Evolutionary conservation across 2,797 vertebrate genomes (phyloP), one percentile per base, ranked within the genome.

Genomic region (Eospalax fontanierii): DNA sequence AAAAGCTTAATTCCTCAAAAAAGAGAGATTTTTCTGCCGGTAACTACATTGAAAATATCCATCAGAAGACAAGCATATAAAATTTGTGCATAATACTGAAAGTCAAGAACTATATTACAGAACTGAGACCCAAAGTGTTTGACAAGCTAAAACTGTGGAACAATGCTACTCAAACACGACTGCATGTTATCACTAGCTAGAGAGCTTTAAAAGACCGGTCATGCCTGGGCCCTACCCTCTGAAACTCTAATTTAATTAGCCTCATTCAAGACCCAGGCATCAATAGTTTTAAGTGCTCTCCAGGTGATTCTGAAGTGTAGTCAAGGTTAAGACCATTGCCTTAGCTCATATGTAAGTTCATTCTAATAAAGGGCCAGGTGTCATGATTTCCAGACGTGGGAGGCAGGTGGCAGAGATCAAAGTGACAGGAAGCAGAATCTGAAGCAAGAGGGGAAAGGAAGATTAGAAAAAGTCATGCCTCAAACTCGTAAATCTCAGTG

Each of bases 201-300:
- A 63, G 68, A 93, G 38, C 21, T 85, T 95, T 93, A 83, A 85
- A 94, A 82, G 26, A 38, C 7, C n/a, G 82, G 22, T 26, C 21
- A 28, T 79, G 30, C 74, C 79, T 73, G 28, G 57, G 66, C 33
- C 50, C 22, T 61, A 71, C 33, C 54, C 35, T 93, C 75, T 75
- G 61, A 88, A 79, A 80, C 50, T 90, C 82, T 81, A 78, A 95
- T 73, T 90, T 83, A 83, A 92, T 92, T 89, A 93, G 40, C 65
- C 74, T 87, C n/a, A 26, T 88, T 92, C 75, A 95, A 40, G 71
- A 74, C 19, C 26, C 38, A 80, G 15, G 68, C 81, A 89, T 57
- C 86, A 80, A 5, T 92, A 73, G 61, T 81, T 93, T 89, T 75
- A 92, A 93, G 57, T 90, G 15, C 8, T 88, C 57, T 74, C 26